Evolutionary conservation across 2,113 vertebrate species (phyloP).

Genomic region (Tachysurus vachellii): DNA sequence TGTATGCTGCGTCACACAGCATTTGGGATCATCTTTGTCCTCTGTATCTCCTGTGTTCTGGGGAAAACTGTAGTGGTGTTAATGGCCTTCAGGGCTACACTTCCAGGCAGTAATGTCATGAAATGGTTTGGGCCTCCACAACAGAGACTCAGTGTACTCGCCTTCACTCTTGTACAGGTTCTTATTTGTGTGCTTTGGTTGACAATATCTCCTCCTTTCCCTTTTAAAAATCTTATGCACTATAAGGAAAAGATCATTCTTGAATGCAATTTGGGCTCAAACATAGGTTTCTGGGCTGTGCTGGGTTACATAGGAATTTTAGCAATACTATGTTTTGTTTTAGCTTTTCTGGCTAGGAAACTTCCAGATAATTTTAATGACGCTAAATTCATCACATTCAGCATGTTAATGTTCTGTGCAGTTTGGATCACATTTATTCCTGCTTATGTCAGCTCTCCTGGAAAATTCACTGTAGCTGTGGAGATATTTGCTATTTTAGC

Average conservation of each 20-base stretch:
- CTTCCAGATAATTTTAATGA: slow-evolving; percentile 65
- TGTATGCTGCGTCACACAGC: slow-evolving; percentile 53
- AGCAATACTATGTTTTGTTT: neutral
- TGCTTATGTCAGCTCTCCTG: slow-evolving; percentile 75
- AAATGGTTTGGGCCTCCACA: slow-evolving; percentile 66
- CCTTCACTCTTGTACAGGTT: slow-evolving; percentile 63
- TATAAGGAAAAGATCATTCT: slow-evolving; percentile 55
- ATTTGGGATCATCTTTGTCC: slow-evolving; percentile 56
- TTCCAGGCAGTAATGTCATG: slow-evolving; percentile 55
- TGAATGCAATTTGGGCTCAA: neutral
- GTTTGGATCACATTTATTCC: slow-evolving; percentile 79
- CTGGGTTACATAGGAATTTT: neutral
- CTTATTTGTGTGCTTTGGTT: slow-evolving; percentile 68
- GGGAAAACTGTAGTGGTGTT: slow-evolving; percentile 56
- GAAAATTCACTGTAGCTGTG: slow-evolving; percentile 74
- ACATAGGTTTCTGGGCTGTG: neutral
- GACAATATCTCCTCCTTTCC: slow-evolving; percentile 64
- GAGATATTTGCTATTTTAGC: slow-evolving; percentile 78
- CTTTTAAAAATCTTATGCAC: slow-evolving; percentile 58
- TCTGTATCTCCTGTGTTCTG: slow-evolving; percentile 56
- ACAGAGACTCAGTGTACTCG: slow-evolving; percentile 65
- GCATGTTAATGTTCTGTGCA: slow-evolving; percentile 76
- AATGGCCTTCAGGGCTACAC: slow-evolving; percentile 55
- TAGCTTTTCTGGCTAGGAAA: neutral
- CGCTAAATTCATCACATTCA: slow-evolving; percentile 76